Base-by-base conservation (phyloP, 2,888 invertebrate species). In the Oligia strigilis region DNA sequence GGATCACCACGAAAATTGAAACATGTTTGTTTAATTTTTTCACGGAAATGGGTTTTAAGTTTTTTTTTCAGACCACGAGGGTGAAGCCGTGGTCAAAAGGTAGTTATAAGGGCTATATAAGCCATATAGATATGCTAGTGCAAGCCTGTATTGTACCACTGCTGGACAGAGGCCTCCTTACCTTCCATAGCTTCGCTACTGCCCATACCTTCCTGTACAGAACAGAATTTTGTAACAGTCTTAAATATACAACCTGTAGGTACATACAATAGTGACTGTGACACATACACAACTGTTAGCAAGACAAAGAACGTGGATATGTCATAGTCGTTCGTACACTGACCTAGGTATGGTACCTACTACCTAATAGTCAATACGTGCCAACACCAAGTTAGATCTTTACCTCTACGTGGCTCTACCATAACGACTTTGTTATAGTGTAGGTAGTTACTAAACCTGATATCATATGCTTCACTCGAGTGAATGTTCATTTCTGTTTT, bases 231-330 rank as follows among this genome's bases (percentile, higher is more conserved):
- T n/a, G 62, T 43, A 64, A 79, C n/a, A 11, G 40, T 72, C 46
- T 69, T 46, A 29, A 64, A 65, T 23, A 72, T 52, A 64, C 43
- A 70, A 52, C 36, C 1, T 65, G 60, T 43, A 43, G 43, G 9
- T 23, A 65, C 11, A 29, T 14, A 71, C 70, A 66, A 84, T 78
- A 55, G 79, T 72, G 79, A 72, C 75, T 78, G 72, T 83, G 74
- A 79, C 73, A 85, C 82, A 76, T 76, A 71, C 60, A 71, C 60
- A 76, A 62, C 81, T 72, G 72, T 85, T 49, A 64, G 66, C 49
- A 52, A 86, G 66, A 84, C 84, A 87, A 84, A 86, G 83, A 73
- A 79, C 70, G 43, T 71, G 55, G n/a, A 73, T 73, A 86, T 75
- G 78, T 74, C 83, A 76, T 71, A 79, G 75, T 83, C 70, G 64